Percentiles rank a stretch among this genome's conserved stretches.
Conservation (phyloP, 2,797 vertebrate genomes). For the Aulostomus chinensis region DNA sequence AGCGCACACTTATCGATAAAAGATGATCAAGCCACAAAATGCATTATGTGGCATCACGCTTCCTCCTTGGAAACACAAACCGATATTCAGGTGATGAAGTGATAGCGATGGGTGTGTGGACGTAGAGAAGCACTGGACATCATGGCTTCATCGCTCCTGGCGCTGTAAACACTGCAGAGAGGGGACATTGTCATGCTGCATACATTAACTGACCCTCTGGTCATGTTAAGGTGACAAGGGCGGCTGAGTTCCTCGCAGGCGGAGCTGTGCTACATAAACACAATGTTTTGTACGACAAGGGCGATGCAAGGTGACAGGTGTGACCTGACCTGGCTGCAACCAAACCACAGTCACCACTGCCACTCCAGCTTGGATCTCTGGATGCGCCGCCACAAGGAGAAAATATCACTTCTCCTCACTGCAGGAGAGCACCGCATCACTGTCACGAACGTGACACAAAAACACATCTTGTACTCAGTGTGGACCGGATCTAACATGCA, state of each 20-base stretch:
- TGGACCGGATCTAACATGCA: slow-evolving; percentile 26
- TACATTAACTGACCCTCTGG: slow-evolving; percentile 38
- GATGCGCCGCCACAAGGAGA: slow-evolving; percentile 26
- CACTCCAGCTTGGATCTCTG: slow-evolving; percentile 35
- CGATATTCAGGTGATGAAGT: slow-evolving; percentile 10
- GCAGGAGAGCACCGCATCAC: slow-evolving; percentile 26
- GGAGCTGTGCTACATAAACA: slow-evolving; percentile 4
- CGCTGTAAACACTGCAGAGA: slow-evolving; percentile 7
- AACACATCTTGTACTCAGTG: slow-evolving; percentile 46
- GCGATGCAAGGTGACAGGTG: slow-evolving; percentile 62
- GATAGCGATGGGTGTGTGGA: slow-evolving; percentile 15
- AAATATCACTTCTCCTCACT: slow-evolving; percentile 25
- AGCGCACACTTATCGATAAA: slow-evolving; percentile 48
- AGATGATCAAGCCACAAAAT: slow-evolving; percentile 39
- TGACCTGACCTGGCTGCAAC: slow-evolving; percentile 50
- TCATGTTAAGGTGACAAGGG: slow-evolving; percentile 33
- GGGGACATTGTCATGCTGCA: slow-evolving; percentile 23
- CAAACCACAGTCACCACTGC: slow-evolving; percentile 13
- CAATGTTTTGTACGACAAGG: slow-evolving; percentile 36
- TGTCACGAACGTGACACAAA: slow-evolving; percentile 36
- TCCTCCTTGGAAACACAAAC: slow-evolving; percentile 11
- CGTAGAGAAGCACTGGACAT: not conserved
- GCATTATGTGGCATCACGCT: slow-evolving; percentile 41
- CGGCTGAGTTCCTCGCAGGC: slow-evolving; percentile 17
- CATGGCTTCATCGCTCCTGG: not conserved